Evolutionary conservation across 1,140 invertebrate species (phyloP).

Genomic region (Planococcus citri): DNA sequence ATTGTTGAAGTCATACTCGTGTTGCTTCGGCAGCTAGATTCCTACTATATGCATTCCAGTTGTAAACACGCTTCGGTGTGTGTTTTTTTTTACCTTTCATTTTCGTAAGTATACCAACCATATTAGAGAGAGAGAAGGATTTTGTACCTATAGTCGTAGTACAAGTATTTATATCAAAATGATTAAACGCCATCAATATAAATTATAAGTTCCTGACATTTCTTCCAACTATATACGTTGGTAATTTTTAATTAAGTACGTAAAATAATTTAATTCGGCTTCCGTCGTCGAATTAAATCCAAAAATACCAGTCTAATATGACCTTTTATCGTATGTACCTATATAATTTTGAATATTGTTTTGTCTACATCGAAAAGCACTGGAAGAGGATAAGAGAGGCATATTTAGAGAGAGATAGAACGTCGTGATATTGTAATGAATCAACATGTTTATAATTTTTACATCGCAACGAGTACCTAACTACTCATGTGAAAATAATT

Average conservation of each 20-base stretch:
- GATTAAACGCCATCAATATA: conserved; percentile 3
- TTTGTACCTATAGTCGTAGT: not conserved
- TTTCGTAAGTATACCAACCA: not conserved
- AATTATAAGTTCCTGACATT: not conserved
- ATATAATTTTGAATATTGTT: not conserved
- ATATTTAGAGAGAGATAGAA: no score
- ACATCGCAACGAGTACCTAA: no score
- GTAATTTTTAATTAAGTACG: conserved; percentile 4
- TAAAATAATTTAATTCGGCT: conserved; percentile 8
- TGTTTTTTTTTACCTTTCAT: not conserved
- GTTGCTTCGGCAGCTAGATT: not conserved
- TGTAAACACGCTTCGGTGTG: not conserved
- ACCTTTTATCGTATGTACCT: not conserved
- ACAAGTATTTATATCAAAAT: not conserved
- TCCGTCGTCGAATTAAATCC: not conserved
- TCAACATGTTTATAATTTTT: no score
- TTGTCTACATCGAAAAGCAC: not conserved
- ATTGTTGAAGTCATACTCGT: not conserved
- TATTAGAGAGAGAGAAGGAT: no score
- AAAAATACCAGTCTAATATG: conserved; percentile 1
- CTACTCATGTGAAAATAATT: no score
- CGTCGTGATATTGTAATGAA: not conserved
- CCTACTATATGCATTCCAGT: not conserved
- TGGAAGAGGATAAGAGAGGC: no score
- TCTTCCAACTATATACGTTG: not conserved